Base-by-base conservation (phyloP, 2,888 invertebrate species). In the Phortica okadai region DNA sequence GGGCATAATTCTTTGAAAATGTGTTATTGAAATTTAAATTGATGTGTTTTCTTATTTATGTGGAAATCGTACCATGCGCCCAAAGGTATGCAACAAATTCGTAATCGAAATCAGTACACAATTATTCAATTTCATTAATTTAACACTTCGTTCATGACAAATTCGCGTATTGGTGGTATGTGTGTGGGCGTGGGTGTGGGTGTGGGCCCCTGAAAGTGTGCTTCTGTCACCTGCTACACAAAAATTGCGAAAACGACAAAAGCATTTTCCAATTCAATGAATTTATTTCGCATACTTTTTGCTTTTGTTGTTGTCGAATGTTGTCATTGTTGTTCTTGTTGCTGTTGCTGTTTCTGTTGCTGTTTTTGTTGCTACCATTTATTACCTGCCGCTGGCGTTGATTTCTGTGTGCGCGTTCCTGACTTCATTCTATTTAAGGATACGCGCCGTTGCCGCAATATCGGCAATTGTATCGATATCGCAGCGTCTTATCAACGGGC, bases 211-310 rank as follows among this genome's bases (percentile, higher is more conserved):
- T 56, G 16, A 56, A 73, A 56, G 58, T 16, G 58, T 58, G 73
- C 73, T 54, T 84, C 83, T 80, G 80, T 79, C 82, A 81, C 82
- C 16, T 69, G 16, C 79, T 79, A 74, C 79, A 86, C 84, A 84
- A 81, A 83, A 82, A 87, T 87, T 85, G 81, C 80, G 82, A 80
- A 70, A 86, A 84, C 88, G 82, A 86, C 83, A 81, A 86, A 84
- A 85, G 86, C 85, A 88, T 88, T 88, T 88, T 88, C 86, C 88
- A 82, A 87, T 88, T 88, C 89, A 89, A 87, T 89, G 89, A 88
- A 89, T 86, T 85, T 84, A 70, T 76, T 74, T 78, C 66, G 50
- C 50, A 50, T 14, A 59, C 58, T 75, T 76, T 62, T 59, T 62
- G 42, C 21, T 44, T 54, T n/a, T 50, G 1, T 62, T 44, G 45